These are phyloP conservation scores for Oscheius sp. DNA, from an alignment of 1,140 invertebrate species.

Conservation along the genomic window DNA sequence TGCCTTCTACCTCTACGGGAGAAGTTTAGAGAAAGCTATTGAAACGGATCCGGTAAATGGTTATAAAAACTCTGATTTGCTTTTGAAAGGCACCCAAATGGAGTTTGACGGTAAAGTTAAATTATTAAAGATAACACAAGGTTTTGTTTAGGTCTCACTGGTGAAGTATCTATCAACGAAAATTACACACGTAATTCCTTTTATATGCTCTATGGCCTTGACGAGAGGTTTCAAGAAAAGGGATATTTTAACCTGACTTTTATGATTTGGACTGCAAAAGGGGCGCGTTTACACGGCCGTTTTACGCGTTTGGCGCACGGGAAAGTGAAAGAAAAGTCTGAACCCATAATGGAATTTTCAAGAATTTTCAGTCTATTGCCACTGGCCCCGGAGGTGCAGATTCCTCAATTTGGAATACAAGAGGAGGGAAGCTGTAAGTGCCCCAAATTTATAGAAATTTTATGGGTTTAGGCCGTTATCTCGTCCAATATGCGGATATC, in stretches of 20 bases:
- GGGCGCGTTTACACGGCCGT: too few species aligned
- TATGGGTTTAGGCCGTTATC: neutral
- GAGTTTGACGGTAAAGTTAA: neutral
- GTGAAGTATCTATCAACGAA: slow-evolving; percentile 34
- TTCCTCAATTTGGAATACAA: slow-evolving; percentile 21
- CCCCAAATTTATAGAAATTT: too few species aligned
- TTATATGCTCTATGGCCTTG: slow-evolving; percentile 27
- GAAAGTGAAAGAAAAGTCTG: too few species aligned
- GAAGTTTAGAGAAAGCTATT: neutral
- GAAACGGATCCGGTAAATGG: neutral
- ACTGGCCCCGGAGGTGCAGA: too few species aligned
- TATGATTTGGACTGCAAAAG: neutral
- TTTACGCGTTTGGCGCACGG: too few species aligned
- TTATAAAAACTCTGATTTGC: neutral
- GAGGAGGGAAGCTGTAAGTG: neutral
- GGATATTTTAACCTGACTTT: slow-evolving; percentile 23
- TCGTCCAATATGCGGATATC: slow-evolving; percentile 30
- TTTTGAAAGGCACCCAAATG: neutral
- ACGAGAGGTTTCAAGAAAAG: slow-evolving; percentile 21
- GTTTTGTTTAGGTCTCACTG: slow-evolving; percentile 23
- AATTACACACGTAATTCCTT: slow-evolving; percentile 24
- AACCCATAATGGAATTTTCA: too few species aligned
- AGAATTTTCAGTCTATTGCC: too few species aligned
- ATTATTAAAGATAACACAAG: neutral
- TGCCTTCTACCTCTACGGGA: slow-evolving; percentile 14